A percentile compares a stretch with the other conserved stretches of the same genome.
These are phyloP conservation scores for Ostrea denselamellosa DNA, from an alignment of 1,140 invertebrate species.

Conservation along the genomic window DNA sequence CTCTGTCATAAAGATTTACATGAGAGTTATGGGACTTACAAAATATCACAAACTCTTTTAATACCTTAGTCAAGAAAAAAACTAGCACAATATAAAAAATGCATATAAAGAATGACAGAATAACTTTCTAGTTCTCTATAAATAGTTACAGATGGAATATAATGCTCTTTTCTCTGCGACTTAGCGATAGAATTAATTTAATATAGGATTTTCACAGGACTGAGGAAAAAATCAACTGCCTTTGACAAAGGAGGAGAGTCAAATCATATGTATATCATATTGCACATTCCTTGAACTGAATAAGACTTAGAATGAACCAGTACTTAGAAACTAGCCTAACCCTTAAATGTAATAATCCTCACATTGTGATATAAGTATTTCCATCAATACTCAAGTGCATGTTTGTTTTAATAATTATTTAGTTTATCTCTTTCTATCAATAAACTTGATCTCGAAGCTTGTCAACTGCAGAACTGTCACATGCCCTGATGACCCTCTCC, in stretches of 20 bases:
- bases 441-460: neutral
- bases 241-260: too few species aligned
- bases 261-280: neutral
- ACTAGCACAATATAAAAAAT: too few species aligned
- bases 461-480: neutral
- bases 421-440: too few species aligned
- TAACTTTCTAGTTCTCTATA: too few species aligned
- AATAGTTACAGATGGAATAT: too few species aligned
- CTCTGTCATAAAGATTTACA: constrained; percentile 17
- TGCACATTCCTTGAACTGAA: neutral
- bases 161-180: too few species aligned
- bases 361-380: neutral
- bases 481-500: neutral
- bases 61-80: neutral
- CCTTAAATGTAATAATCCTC: neutral
- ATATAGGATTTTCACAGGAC: too few species aligned
- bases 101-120: too few species aligned
- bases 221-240: too few species aligned
- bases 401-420: too few species aligned
- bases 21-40: neutral
- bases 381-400: neutral
- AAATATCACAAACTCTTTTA: neutral
- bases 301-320: neutral
- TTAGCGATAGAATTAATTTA: too few species aligned
- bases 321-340: neutral